Conservation (phyloP, 53 echinoderm and acorn worm genomes). For the Glandiceps talaboti region DNA sequence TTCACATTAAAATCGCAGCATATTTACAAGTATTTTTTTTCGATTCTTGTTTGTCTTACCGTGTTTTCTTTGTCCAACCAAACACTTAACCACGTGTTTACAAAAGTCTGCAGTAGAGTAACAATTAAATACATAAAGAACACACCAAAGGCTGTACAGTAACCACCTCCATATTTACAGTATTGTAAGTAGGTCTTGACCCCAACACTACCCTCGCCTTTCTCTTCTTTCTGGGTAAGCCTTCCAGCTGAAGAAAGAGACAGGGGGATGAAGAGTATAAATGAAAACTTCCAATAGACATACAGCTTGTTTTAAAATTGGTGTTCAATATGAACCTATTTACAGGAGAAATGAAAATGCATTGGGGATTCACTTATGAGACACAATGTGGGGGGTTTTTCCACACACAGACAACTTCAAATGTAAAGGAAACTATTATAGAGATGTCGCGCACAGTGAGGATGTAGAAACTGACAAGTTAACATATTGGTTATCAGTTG, state of each 20-base stretch:
- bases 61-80: constrained; percentile 39
- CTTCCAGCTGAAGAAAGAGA: constrained; percentile 20
- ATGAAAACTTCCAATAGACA: not conserved
- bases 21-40: too few relatives aligned
- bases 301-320: not conserved
- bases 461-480: too few relatives aligned
- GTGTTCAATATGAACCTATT: not conserved
- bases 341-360: not conserved
- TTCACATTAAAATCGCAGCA: too few relatives aligned
- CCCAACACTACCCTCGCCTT: constrained; percentile 37
- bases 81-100: constrained; percentile 63
- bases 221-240: constrained; percentile 42
- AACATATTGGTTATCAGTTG: too few relatives aligned
- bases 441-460: too few relatives aligned
- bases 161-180: constrained; percentile 34
- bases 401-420: too few relatives aligned
- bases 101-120: constrained; percentile 12
- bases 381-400: too few relatives aligned
- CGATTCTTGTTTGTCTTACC: not conserved
- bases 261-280: too few relatives aligned
- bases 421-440: too few relatives aligned
- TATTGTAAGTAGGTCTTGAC: constrained; percentile 44
- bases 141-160: constrained; percentile 20
- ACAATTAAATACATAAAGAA: constrained; percentile 22
- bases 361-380: too few relatives aligned